phyloP scores from a whole-genome alignment of 2,888 invertebrate genomes.

The Plemyria rubiginata region DNA sequence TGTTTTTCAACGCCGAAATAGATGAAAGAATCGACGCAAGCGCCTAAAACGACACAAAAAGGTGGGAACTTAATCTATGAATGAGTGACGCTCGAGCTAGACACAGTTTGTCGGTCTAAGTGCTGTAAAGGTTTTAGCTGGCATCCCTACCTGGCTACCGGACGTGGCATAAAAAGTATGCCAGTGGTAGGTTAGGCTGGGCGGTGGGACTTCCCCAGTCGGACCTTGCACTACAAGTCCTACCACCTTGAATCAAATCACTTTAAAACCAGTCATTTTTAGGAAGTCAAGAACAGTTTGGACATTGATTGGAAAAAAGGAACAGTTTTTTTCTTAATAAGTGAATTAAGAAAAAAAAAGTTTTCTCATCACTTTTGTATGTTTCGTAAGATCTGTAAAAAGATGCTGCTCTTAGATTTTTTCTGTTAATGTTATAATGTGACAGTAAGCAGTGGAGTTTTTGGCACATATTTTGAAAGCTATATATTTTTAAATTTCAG shows the following conservation, averaged over 20 bases:
- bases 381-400: too few relatives aligned
- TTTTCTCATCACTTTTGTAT: too few relatives aligned
- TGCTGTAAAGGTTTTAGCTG: slow-evolving; percentile 8
- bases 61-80: neutral
- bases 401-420: too few relatives aligned
- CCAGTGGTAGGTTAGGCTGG: slow-evolving; percentile 18
- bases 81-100: neutral
- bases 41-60: neutral
- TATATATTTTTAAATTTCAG: neutral
- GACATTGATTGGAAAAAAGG: too few relatives aligned
- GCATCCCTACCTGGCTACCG: slow-evolving; percentile 20
- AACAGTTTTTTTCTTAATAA: too few relatives aligned
- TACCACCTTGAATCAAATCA: slow-evolving; percentile 24
- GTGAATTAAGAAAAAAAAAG: too few relatives aligned
- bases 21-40: neutral
- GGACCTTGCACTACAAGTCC: slow-evolving; percentile 14
- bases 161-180: slow-evolving; percentile 18
- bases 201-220: slow-evolving; percentile 24
- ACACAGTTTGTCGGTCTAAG: slow-evolving; percentile 18
- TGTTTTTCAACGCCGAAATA: neutral
- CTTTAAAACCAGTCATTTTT: neutral
- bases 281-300: neutral
- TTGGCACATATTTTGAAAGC: slow-evolving; percentile 4
- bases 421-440: too few relatives aligned
- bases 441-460: neutral